phyloP scores from a whole-genome alignment of 2,888 invertebrate genomes.

The Dinocampus coccinellae region DNA sequence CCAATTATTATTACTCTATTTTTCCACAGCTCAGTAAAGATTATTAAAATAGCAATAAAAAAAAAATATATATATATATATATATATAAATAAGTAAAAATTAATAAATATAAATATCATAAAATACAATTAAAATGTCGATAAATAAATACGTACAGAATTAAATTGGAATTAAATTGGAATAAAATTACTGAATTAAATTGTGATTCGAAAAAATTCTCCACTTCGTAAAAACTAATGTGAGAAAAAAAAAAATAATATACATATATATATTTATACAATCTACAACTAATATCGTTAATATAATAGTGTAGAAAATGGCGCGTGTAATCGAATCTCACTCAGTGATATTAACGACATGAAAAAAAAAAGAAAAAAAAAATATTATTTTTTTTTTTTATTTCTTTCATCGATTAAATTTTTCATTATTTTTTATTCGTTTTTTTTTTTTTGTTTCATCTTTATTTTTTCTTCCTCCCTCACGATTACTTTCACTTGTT shows the following conservation, averaged over 20 bases:
- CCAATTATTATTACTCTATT: conserved; percentile 1
- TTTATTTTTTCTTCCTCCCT: too few relatives aligned
- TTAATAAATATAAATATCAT: neutral
- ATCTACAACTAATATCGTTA: too few relatives aligned
- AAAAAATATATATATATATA: neutral
- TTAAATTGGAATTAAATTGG: too few relatives aligned
- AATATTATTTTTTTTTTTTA: neutral
- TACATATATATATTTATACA: neutral
- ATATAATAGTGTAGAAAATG: conserved; percentile 2
- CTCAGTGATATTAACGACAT: too few relatives aligned
- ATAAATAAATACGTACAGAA: too few relatives aligned
- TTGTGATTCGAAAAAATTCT: too few relatives aligned
- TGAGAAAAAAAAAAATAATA: neutral
- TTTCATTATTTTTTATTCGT: neutral
- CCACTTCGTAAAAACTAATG: too few relatives aligned
- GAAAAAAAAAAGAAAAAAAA: too few relatives aligned
- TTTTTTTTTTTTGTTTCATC: too few relatives aligned
- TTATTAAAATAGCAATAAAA: neutral
- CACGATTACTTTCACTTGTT: too few relatives aligned
- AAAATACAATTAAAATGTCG: too few relatives aligned
- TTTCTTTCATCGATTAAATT: neutral
- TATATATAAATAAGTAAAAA: neutral
- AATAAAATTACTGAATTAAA: too few relatives aligned
- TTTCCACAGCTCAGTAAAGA: neutral
- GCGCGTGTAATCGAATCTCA: conserved; percentile 16